Evolutionary conservation across 2,797 vertebrate species (phyloP), one percentile per base, ranked within the genome.

Genomic region (Streptopelia turtur): DNA sequence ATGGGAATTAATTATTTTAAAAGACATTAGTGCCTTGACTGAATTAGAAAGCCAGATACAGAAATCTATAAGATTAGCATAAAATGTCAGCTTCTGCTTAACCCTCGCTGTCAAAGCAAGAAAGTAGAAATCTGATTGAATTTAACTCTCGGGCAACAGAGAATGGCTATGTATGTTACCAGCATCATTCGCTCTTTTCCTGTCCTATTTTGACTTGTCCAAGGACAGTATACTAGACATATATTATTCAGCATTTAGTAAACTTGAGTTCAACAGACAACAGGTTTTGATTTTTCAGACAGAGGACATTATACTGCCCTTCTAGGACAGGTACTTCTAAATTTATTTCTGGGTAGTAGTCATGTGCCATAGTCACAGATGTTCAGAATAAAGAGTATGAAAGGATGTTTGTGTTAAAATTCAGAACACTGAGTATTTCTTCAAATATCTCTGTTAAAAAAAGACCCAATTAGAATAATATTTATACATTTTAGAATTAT

Each of bases 201-300:
- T 49, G 4, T 21, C 39, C 57, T 64, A 45, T 94, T 93, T 39
- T 90, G 49, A 80, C 33, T 82, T 53, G 28, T 5, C 55, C 55
- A 61, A 35, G 75, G 30, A 52, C 53, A 55, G 16, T 9, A 43
- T 13, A 27, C 9, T 49, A 80, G 33, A 13, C 85, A 47, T 79
- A 22, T 28, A 37, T 66, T 80, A 55, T 69, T 87, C 41, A 37
- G 47, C 8, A 64, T n/a, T 84, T 35, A 57, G 21, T 37, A 93
- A 85, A 90, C 61, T 43, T 61, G 22, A 88, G 10, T 13, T 87
- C 30, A 85, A 85, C 55, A 64, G 10, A 91, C 20, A 74, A 37
- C 27, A 95, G 33, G 30, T 71, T 86, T 92, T 77, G 39, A 47
- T 22, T 83, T 90, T 90, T 89, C 59, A 66, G 72, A 91, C 37